Conservation (phyloP, 2,113 vertebrate species). For the Sorex fumeus region DNA sequence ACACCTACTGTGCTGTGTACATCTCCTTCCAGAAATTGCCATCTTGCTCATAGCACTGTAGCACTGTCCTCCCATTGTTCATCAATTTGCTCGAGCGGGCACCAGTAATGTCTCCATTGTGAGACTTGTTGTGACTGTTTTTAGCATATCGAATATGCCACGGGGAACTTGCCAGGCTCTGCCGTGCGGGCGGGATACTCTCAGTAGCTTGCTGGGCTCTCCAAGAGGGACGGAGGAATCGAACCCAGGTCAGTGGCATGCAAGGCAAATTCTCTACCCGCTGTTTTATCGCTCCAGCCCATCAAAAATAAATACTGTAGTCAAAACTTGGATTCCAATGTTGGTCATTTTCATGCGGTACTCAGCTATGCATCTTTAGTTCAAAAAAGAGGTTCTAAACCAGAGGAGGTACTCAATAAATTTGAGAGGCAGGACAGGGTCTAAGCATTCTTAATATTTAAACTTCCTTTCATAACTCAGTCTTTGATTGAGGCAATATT, state of each 20-base stretch:
- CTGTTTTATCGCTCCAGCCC: too few relatives aligned
- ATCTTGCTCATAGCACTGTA: background rate
- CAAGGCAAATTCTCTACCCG: too few relatives aligned
- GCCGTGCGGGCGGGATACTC: too few relatives aligned
- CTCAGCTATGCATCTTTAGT: background rate
- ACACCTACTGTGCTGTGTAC: background rate
- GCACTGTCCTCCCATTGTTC: too few relatives aligned
- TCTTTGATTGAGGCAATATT: background rate
- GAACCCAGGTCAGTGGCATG: too few relatives aligned
- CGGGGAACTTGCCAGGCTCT: too few relatives aligned
- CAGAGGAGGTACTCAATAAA: background rate
- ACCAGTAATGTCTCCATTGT: too few relatives aligned
- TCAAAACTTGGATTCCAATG: background rate
- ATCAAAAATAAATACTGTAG: conserved; percentile 27
- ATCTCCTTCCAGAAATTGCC: background rate
- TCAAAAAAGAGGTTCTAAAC: background rate
- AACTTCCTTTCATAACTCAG: background rate
- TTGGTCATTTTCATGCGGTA: background rate
- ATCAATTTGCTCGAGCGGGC: too few relatives aligned
- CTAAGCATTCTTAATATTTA: background rate
- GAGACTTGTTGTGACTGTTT: too few relatives aligned
- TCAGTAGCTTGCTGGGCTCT: too few relatives aligned
- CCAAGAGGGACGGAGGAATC: too few relatives aligned
- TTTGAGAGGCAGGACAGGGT: background rate
- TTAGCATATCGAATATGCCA: too few relatives aligned